Evolutionary conservation across 2,888 invertebrate genomes (phyloP), one percentile per base, ranked within the genome.

Genomic region (Melitaea athalia): DNA sequence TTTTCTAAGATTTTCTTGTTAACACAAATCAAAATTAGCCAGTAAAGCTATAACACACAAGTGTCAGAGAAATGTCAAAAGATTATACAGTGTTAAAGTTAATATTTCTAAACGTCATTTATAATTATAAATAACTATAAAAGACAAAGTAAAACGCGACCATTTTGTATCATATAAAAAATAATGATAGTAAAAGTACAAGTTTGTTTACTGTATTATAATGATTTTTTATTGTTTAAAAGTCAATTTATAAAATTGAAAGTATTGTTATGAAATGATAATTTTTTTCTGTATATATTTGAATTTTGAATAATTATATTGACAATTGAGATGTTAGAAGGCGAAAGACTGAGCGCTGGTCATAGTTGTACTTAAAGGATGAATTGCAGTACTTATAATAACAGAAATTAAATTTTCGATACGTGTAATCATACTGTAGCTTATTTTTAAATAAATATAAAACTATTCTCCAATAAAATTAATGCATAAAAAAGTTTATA

Each of bases 261-360:
- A 59, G 67, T 69, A 67, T 64, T 70, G 69, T 55, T 55, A 33
- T 55, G 31, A 69, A 67, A 69, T 71, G 45, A 64, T 31, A 33
- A 2, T 74, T 59, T 75, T 74, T 77, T 72, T 69, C 69, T 71
- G 71, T 72, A 69, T 71, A 70, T 73, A 74, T 68, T 57, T 60
- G 68, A 69, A 69, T 68, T 73, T 69, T 55, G 79, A 83, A 65
- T 17, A 14, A 55, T 62, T 79, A 75, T 72, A 69, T 64, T 53
- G 43, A 52, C 65, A 59, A 78, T 80, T 79, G 81, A 81, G 74
- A 55, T 33, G 53, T 80, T 84, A 81, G 82, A 83, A 85, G 81
- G 77, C 84, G 79, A 76, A 88, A 88, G 78, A 78, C 78, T 78
- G 78, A 78, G 68, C 65, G 72, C 76, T 78, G 78, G 76, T 77